Conservation (phyloP, 2,797 vertebrate species). For the Oreochromis grahami region DNA sequence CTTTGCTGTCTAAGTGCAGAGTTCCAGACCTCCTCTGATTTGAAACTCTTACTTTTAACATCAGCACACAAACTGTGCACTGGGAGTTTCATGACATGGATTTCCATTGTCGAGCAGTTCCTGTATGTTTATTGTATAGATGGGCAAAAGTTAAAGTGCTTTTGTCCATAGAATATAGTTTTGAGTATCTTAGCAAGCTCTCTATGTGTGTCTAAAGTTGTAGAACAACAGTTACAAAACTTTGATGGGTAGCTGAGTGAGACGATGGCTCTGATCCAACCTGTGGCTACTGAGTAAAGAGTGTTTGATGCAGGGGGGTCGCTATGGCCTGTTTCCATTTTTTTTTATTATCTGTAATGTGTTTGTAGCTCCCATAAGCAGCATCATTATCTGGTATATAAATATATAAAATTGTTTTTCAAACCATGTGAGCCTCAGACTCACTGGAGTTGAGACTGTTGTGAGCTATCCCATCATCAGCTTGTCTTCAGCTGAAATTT, state of each 20-base stretch:
- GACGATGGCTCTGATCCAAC: background rate
- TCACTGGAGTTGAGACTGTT: background rate
- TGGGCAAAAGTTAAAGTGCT: background rate
- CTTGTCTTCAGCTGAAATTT: background rate
- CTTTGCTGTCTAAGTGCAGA: background rate
- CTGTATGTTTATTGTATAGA: background rate
- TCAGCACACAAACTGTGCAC: background rate
- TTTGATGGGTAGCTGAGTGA: background rate
- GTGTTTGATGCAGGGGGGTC: background rate
- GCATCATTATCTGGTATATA: background rate
- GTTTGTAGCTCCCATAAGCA: background rate
- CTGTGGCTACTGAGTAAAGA: background rate
- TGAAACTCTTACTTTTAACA: background rate
- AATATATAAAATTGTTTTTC: background rate
- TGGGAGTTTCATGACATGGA: background rate
- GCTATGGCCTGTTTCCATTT: background rate
- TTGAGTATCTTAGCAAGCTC: background rate
- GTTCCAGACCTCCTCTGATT: background rate
- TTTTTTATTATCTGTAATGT: background rate
- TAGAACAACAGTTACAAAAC: background rate
- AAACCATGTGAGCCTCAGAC: background rate
- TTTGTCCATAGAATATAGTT: rapidly evolving
- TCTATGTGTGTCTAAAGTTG: background rate
- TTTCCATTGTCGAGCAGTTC: background rate
- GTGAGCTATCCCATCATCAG: background rate